Conservation (phyloP, 2,113 vertebrate genomes). For the Gulo gulo region DNA sequence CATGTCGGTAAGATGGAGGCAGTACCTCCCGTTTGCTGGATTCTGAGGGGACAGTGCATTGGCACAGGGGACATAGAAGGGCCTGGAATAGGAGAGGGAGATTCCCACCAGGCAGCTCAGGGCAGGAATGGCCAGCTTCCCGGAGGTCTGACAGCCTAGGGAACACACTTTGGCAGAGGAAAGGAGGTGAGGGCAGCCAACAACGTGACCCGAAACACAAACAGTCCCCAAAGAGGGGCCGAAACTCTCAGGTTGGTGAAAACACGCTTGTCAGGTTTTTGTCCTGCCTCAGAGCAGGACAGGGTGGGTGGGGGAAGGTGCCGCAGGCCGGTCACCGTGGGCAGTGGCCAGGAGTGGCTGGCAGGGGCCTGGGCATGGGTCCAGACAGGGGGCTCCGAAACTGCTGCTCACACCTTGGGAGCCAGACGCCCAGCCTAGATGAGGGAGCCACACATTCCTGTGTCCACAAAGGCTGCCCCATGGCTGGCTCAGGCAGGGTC, state of each 20-base stretch:
- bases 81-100: conserved; percentile 45
- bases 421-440: background rate
- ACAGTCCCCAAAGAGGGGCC: conserved; percentile 62
- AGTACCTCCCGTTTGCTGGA: background rate
- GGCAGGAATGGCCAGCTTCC: conserved; percentile 7
- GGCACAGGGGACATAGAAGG: background rate
- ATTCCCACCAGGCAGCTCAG: conserved; percentile 16
- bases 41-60: background rate
- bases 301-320: background rate
- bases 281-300: background rate
- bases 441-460: accelerated
- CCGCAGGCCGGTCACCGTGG: background rate
- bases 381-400: background rate
- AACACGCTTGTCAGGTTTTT: conserved; percentile 68
- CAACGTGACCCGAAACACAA: conserved; percentile 72
- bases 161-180: conserved; percentile 51
- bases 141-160: conserved; percentile 10
- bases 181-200: conserved; percentile 41
- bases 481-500: background rate
- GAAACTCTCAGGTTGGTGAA: conserved; percentile 68
- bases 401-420: background rate
- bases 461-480: accelerated
- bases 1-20: background rate
- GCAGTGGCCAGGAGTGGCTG: background rate
- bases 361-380: background rate